Conservation (phyloP, 2,888 invertebrate species). For the Halictus quadricinctus region DNA sequence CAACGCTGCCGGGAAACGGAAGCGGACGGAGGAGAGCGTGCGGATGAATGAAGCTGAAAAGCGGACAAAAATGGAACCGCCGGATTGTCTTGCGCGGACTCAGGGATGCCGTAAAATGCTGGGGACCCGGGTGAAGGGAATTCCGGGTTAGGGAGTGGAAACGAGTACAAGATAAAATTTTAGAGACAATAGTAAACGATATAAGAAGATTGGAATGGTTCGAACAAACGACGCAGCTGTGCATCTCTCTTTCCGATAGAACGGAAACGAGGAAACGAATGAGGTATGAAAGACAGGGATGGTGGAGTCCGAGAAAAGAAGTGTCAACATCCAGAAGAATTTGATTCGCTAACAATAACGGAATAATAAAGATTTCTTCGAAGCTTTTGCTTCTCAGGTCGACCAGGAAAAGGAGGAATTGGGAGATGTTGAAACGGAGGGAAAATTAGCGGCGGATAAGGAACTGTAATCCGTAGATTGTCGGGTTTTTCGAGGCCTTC, state of each 20-base stretch:
- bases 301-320: neutral
- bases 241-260: no score
- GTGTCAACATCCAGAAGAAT: no score
- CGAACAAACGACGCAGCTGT: neutral
- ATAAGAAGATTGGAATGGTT: neutral
- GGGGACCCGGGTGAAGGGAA: neutral
- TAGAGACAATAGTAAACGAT: neutral
- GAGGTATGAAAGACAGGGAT: neutral
- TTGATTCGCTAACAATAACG: no score
- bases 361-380: neutral
- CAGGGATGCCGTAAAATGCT: neutral
- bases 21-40: neutral
- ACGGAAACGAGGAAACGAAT: no score
- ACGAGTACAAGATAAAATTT: neutral
- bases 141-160: neutral
- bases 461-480: conserved; percentile 13
- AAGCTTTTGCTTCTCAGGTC: no score
- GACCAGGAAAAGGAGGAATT: no score
- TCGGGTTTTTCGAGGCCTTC: conserved; percentile 44
- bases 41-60: neutral
- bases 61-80: neutral
- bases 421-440: neutral
- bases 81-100: neutral
- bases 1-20: neutral
- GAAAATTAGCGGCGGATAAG: neutral